Conservation (phyloP, 2,113 vertebrate species). For the Camelus dromedarius region DNA sequence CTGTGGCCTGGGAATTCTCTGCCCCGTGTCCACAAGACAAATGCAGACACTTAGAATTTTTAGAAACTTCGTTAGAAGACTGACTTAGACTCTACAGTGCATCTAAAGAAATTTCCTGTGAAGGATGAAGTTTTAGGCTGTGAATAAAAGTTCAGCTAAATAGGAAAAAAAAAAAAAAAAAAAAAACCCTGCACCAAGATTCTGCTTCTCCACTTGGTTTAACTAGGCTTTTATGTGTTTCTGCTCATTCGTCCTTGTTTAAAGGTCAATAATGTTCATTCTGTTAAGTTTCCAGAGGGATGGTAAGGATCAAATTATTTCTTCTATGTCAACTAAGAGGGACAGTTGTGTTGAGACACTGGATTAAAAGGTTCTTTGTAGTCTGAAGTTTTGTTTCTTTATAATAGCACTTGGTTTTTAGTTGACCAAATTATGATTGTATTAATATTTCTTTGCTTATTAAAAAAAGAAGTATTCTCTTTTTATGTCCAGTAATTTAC, state of each 20-base stretch:
- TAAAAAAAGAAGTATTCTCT: neutral
- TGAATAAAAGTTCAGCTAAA: neutral
- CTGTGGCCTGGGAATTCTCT: neutral
- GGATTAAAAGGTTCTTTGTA: neutral
- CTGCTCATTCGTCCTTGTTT: conserved; percentile 5
- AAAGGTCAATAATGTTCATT: neutral
- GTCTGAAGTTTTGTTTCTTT: conserved; percentile 19
- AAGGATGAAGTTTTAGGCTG: neutral
- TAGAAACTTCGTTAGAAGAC: neutral
- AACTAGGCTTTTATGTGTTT: neutral
- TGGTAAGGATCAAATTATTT: conserved; percentile 19
- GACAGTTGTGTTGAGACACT: neutral
- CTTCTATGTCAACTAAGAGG: neutral
- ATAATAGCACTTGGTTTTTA: neutral
- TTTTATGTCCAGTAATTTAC: neutral
- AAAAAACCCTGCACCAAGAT: neutral
- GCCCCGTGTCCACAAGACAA: neutral
- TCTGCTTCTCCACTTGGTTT: neutral
- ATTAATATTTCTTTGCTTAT: conserved; percentile 17
- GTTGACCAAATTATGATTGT: neutral
- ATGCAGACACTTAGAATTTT: neutral
- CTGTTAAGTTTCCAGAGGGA: conserved; percentile 45
- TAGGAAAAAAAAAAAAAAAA: neutral
- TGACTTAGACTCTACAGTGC: neutral
- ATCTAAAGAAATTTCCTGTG: neutral